A percentile compares a stretch with the other conserved stretches of the same genome.
phyloP scores from a whole-genome alignment of 2,888 invertebrate genomes.

The Apamea monoglypha region DNA sequence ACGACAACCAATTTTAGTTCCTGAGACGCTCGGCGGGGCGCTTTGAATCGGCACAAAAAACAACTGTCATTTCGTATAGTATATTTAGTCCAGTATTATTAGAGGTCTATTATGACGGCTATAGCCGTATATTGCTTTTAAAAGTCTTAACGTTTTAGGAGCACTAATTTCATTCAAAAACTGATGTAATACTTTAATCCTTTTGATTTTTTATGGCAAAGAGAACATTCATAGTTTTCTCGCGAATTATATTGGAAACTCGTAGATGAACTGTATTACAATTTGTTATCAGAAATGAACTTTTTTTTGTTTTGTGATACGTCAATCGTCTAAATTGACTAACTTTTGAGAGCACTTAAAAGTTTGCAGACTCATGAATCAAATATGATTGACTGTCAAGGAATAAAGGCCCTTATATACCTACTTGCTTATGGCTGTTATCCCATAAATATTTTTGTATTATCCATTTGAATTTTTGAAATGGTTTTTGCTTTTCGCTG shows the following conservation, averaged over 20 bases:
- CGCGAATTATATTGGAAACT: neutral
- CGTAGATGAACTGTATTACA: neutral
- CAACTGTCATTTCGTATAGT: too few species aligned
- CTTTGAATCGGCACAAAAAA: too few species aligned
- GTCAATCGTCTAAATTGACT: neutral
- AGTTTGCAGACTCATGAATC: neutral
- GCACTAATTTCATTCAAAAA: neutral
- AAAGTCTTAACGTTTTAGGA: neutral
- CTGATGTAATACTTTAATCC: neutral
- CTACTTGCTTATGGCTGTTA: neutral
- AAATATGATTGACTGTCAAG: slow-evolving; percentile 3
- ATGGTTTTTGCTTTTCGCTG: neutral
- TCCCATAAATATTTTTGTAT: neutral
- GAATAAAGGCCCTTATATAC: neutral
- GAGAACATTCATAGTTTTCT: neutral
- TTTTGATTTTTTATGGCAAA: neutral
- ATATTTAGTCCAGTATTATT: too few species aligned
- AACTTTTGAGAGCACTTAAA: neutral
- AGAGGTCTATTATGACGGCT: too few species aligned
- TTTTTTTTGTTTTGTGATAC: neutral
- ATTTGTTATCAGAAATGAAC: neutral
- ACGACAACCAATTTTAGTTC: too few species aligned
- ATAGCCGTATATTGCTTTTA: too few species aligned
- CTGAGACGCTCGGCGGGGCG: too few species aligned
- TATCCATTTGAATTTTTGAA: neutral